Base-by-base conservation (phyloP, 2,113 vertebrate genomes). In the Diphyllodes magnificus region DNA sequence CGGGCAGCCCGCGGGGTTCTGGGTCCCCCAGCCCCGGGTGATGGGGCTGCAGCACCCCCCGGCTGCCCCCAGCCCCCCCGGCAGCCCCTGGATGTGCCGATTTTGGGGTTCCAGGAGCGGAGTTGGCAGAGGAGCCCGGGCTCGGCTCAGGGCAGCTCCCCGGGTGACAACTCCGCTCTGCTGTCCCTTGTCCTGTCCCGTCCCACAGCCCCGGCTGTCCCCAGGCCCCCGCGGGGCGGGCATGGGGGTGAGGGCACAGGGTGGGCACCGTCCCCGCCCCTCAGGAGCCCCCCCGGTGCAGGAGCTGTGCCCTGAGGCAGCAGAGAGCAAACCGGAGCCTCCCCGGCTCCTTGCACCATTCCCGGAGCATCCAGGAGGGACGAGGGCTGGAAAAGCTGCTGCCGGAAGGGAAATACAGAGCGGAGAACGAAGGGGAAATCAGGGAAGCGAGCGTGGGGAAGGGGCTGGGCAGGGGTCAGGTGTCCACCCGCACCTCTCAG, bases 241-340 rank as follows among this genome's bases (percentile, higher is more conserved):
- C 35, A 6, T 0, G 2, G 2, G 30, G 14, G 15, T 2, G 7
- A 56, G 42, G 82, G 42, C 54, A 6, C 2, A 1, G 12, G 37
- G 35, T 2, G 33, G 24, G 93, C 89, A 30, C 30, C 27, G 30
- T 14, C 3, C 2, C 22, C 5, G 1, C 37, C n/a, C 33, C 56
- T 10, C 56, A 11, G 56, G 56, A 23, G 1, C 60, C 9, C 1
- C 47, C 20, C 1, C 3, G 80, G 63, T 12, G 45, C n/a, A 1
- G 53, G 54, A 14, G 78, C 60, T 68, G 45, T 49, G 81, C 50
- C 72, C 77, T 3, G 20, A 70, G 85, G 45, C 20, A 3, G 10
- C 37, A 1, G 0, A 0, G 39, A 44, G 42, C 13, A 4, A 4
- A 39, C 1, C 0, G 40, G 31, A 4, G 40, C 82, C 24, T 1